Evolutionary conservation across 2,888 invertebrate species (phyloP).

Genomic region (Hemistola chrysoprasaria): DNA sequence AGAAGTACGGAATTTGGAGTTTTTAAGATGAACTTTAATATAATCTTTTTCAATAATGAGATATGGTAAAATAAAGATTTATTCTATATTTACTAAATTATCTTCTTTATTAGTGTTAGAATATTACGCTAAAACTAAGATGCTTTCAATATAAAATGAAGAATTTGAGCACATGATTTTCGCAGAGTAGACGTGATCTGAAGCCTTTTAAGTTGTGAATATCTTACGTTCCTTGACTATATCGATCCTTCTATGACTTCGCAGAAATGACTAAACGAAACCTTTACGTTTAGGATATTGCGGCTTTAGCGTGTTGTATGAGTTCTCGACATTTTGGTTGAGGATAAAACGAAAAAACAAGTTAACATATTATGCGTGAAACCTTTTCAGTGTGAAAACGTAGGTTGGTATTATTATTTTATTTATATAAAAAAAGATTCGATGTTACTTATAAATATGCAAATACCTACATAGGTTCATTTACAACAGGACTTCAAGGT

Average conservation of each 20-base stretch:
- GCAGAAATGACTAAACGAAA: conserved; percentile 33
- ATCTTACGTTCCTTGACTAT: conserved; percentile 43
- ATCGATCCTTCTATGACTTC: conserved; percentile 45
- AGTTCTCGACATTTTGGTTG: conserved; percentile 8
- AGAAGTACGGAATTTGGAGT: conserved; percentile 18
- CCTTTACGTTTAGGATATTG: conserved; percentile 27
- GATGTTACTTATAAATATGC: too few species aligned
- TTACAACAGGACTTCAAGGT: too few species aligned
- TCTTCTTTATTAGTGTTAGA: too few species aligned
- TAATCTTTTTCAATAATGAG: background rate
- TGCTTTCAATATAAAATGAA: too few species aligned
- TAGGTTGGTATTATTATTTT: too few species aligned
- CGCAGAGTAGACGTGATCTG: too few species aligned
- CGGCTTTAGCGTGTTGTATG: conserved; percentile 15
- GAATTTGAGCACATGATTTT: too few species aligned
- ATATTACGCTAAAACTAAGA: too few species aligned
- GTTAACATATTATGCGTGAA: conserved; percentile 6
- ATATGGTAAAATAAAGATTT: too few species aligned
- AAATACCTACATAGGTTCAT: too few species aligned
- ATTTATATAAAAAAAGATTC: too few species aligned
- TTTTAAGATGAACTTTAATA: conserved; percentile 7
- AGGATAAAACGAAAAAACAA: conserved; percentile 7
- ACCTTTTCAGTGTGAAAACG: conserved; percentile 11
- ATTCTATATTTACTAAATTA: background rate
- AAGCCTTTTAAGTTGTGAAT: conserved; percentile 52